phyloP scores from a whole-genome alignment of 2,113 vertebrate species.

The Ctenodactylus gundi region DNA sequence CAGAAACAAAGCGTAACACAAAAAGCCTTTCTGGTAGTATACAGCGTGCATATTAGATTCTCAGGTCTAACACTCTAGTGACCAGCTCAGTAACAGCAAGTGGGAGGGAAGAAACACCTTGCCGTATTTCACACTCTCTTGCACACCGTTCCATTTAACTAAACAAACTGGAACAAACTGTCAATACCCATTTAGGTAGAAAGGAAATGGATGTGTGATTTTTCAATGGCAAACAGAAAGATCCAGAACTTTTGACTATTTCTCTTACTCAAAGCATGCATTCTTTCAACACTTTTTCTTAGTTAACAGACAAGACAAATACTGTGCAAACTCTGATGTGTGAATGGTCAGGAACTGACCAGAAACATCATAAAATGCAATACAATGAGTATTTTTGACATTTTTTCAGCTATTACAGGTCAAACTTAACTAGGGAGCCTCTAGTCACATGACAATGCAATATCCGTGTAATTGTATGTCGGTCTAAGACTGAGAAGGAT shows the following conservation, averaged over 20 bases:
- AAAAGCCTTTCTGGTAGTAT: not conserved
- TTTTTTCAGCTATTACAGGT: not conserved
- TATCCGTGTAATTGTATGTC: too few species aligned
- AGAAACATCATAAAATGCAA: not conserved
- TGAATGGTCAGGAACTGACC: not conserved
- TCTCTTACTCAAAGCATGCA: not conserved
- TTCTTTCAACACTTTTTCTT: not conserved
- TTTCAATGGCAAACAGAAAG: not conserved
- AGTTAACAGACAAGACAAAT: not conserved
- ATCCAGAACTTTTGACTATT: not conserved
- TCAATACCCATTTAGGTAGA: too few species aligned
- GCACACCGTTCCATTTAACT: not conserved
- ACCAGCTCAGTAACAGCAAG: accelerated
- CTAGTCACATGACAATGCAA: too few species aligned
- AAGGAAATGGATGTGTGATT: not conserved
- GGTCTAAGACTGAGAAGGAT: too few species aligned
- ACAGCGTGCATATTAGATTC: not conserved
- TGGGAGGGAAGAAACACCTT: not conserved
- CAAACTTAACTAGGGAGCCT: not conserved
- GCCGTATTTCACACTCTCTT: not conserved
- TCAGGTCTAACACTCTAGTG: not conserved
- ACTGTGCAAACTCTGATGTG: not conserved
- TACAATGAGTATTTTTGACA: not conserved
- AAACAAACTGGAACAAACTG: too few species aligned
- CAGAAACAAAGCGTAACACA: not conserved